phyloP scores from a whole-genome alignment of 1,140 invertebrate genomes.

The Yoshiicerus persimilis region DNA sequence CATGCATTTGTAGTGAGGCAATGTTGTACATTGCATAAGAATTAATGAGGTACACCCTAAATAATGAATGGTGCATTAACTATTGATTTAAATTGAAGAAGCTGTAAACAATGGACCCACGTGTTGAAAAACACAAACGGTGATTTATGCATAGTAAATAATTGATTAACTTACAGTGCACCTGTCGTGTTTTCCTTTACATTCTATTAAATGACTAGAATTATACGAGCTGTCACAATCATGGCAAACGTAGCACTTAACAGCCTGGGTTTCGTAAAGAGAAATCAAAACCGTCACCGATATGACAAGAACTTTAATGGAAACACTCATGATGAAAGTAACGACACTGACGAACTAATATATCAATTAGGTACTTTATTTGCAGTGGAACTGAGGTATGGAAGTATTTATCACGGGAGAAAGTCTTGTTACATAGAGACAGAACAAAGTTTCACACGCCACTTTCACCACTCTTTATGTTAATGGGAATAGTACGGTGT shows the following conservation, averaged over 20 bases:
- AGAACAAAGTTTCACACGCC: neutral
- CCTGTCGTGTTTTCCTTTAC: constrained; percentile 23
- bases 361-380: neutral
- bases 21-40: neutral
- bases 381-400: neutral
- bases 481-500: neutral
- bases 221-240: constrained; percentile 35
- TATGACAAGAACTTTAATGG: constrained; percentile 17
- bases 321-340: constrained; percentile 10
- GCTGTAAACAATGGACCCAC: neutral
- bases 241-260: constrained; percentile 39
- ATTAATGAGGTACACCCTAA: neutral
- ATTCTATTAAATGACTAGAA: constrained; percentile 22
- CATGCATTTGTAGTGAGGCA: too few relatives aligned
- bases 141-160: neutral
- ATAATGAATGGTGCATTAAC: neutral
- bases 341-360: neutral
- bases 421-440: neutral
- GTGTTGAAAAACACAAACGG: neutral
- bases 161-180: constrained; percentile 42
- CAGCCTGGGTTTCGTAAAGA: neutral
- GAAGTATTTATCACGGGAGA: neutral
- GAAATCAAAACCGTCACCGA: constrained; percentile 1
- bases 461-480: neutral
- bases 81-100: neutral